Base-by-base conservation (phyloP, 2,888 invertebrate species). In the Gnatocerus cornutus region DNA sequence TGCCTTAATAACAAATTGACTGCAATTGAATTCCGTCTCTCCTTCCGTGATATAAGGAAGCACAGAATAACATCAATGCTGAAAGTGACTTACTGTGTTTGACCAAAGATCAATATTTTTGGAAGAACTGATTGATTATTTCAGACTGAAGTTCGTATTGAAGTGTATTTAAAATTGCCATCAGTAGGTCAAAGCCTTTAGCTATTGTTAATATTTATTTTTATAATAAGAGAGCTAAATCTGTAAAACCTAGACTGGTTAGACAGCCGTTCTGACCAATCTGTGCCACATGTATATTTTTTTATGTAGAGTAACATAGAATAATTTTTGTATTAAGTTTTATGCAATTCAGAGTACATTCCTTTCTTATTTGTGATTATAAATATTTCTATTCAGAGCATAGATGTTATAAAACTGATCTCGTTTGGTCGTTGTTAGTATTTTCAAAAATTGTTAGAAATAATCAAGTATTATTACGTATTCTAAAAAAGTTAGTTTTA, bases 31-130 rank as follows among this genome's bases (percentile, higher is more conserved):
- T 30, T 8, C 30, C 30, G 10, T 27, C 14, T 6, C n/a, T 10
- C 37, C 56, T 21, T 56, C 16, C 56, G 13, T 43, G 29, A 6
- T 50, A 10, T 30, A n/a, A 9, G 10, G n/a, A 45, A 9, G 41
- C n/a, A 12, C 14, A 43, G 29, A 39, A 39, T 37, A 9, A 39
- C 9, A 7, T 16, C 21, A 27, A 43, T 58, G 64, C 63, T 73
- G 76, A 74, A 76, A 37, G 41, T 41, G 41, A 41, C 41, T 41
- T 41, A 41, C 71, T 75, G 63, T 74, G 74, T 77, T 76, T 78
- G 77, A 80, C 80, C 80, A 80, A 80, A 80, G 80, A 80, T 73
- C 21, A 68, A 73, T 53, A 75, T 77, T 79, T 80, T 77, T 77
- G 77, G 75, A 72, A 74, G 75, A 75, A 76, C 76, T 78, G 75